Evolutionary conservation across 2,113 vertebrate species (phyloP).

Genomic region (Plotosus lineatus): DNA sequence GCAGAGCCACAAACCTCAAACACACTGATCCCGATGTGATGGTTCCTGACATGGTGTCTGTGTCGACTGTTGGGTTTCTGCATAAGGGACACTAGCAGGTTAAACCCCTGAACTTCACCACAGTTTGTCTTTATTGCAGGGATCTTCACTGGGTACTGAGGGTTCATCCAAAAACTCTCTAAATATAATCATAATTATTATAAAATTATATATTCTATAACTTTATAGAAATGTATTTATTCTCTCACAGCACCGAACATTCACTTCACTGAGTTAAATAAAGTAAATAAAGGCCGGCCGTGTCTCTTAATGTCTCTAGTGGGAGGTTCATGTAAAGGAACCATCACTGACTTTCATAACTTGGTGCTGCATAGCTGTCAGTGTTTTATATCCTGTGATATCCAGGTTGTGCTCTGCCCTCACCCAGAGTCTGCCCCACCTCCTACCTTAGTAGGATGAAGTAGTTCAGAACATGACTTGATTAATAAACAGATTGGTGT

Average conservation of each 20-base stretch:
- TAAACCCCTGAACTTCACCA: background rate
- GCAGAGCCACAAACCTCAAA: constrained; percentile 56
- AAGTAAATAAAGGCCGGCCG: too few relatives aligned
- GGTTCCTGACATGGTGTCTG: constrained; percentile 51
- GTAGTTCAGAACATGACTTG: too few relatives aligned
- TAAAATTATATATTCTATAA: background rate
- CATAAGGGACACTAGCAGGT: constrained; percentile 67
- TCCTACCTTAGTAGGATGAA: too few relatives aligned
- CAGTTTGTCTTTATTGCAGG: background rate
- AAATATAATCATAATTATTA: background rate
- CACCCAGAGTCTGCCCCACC: too few relatives aligned
- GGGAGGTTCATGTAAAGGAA: too few relatives aligned
- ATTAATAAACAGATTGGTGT: background rate
- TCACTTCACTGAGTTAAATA: too few relatives aligned
- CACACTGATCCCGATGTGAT: constrained; percentile 63
- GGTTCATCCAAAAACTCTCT: constrained; percentile 69
- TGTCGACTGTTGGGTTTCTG: constrained; percentile 67
- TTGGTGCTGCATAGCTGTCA: too few relatives aligned
- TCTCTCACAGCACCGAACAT: background rate
- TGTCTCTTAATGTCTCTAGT: too few relatives aligned
- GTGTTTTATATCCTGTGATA: too few relatives aligned
- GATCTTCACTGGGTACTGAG: constrained; percentile 64
- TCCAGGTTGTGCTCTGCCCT: too few relatives aligned
- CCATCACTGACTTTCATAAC: too few relatives aligned
- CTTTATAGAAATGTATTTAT: background rate